phyloP scores from a whole-genome alignment of 2,113 vertebrate genomes.

The Dromaius novaehollandiae region DNA sequence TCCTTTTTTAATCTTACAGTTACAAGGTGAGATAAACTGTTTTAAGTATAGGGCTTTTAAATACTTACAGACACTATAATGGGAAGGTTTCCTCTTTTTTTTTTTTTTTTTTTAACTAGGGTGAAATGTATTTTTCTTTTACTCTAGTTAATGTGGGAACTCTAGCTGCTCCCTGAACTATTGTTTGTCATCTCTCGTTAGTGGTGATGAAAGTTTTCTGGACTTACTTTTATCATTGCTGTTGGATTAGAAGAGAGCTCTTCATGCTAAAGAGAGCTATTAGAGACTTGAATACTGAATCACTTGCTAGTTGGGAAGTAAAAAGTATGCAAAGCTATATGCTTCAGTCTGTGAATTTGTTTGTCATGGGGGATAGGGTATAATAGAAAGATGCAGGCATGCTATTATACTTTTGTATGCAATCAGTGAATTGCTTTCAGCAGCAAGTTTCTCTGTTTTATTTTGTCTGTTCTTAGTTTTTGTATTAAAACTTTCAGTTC shows the following conservation, averaged over 20 bases:
- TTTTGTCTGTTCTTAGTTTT: not conserved
- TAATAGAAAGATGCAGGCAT: too few species aligned
- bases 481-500: not conserved
- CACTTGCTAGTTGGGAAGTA: not conserved
- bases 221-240: not conserved
- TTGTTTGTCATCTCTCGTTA: not conserved
- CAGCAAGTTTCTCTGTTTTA: not conserved
- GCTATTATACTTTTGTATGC: rapidly evolving
- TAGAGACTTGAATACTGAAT: not conserved
- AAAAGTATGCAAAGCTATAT: not conserved
- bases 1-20: not conserved
- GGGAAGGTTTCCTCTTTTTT: not conserved
- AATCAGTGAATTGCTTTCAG: not conserved
- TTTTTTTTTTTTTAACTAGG: not conserved
- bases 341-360: not conserved
- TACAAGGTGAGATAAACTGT: not conserved
- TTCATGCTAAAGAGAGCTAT: not conserved
- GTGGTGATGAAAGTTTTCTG: not conserved
- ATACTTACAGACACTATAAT: not conserved
- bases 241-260: not conserved
- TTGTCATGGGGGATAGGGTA: not conserved
- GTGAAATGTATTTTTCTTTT: not conserved
- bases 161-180: not conserved
- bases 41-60: not conserved
- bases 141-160: not conserved